Evolutionary conservation across 2,113 vertebrate species (phyloP), one percentile per base, ranked within the genome.

Genomic region (Nycticorax nycticorax): DNA sequence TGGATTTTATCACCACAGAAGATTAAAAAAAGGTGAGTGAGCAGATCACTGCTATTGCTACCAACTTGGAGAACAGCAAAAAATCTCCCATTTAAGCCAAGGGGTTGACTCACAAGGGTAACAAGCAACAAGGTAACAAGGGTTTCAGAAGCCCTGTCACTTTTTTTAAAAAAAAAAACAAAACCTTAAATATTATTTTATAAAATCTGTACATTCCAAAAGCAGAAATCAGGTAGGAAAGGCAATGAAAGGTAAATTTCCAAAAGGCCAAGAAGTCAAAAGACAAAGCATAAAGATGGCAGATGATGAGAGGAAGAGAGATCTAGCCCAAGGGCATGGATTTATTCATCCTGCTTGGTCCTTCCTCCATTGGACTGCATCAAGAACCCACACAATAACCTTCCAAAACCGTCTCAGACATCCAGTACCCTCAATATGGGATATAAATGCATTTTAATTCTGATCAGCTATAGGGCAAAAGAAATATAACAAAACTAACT

Each of bases 261-360:
- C 52, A 45, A 27, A 53, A 63, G 72, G 41, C 14, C 43, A 52
- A 47, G 55, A 73, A 13, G 15, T 8, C 39, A 43, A 59, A 48
- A 74, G 18, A 48, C 47, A 39, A 60, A 66, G 56, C 30, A 71
- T 55, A 43, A 77, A 52, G 53, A 23, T 2, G 7, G 33, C 12
- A 41, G 20, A 1, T 82, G 14, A 17, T 26, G 5, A 39, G 14
- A 88, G 2, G 11, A 45, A 24, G 8, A 52, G 26, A 3, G 14
- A 77, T 11, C 33, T 60, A 77, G 35, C 6, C 18, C 0, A 0
- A 62, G 27, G 33, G 10, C 0, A 0, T 11, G 7, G 27, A 72
- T 50, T 74, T 55, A 23, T 27, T 47, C 41, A 35, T 14, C 30
- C 53, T 74, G 21, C 14, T 22, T 68, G 33, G 59, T 63, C n/a